phyloP scores from a whole-genome alignment of 2,888 invertebrate genomes.

The Pristionchus arcanus region DNA sequence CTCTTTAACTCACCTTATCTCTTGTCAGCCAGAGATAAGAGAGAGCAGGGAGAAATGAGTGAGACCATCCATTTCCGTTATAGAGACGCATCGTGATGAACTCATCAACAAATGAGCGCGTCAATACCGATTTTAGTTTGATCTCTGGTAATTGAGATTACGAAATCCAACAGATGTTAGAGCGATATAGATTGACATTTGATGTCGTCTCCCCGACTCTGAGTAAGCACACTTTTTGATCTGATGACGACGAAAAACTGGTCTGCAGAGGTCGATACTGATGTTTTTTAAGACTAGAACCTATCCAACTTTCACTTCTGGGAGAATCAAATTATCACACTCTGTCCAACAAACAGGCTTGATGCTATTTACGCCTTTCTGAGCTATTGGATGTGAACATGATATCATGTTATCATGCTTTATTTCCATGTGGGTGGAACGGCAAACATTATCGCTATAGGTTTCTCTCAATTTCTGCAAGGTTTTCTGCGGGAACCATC shows the following conservation, averaged over 20 bases:
- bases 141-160: too few species aligned
- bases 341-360: neutral
- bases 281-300: too few species aligned
- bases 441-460: neutral
- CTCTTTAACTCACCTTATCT: too few species aligned
- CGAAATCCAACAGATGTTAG: too few species aligned
- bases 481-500: too few species aligned
- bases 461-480: neutral
- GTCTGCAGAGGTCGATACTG: neutral
- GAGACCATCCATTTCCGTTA: too few species aligned
- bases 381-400: neutral
- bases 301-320: too few species aligned
- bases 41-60: too few species aligned
- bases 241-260: neutral
- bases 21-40: too few species aligned
- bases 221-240: neutral
- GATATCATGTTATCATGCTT: neutral
- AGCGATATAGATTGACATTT: too few species aligned
- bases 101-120: neutral
- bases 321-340: neutral
- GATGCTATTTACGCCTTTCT: neutral
- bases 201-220: neutral
- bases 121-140: too few species aligned
- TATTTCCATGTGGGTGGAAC: neutral
- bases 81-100: neutral